Base-by-base conservation (phyloP, 2,113 vertebrate species). In the Planiliza haematocheilus region DNA sequence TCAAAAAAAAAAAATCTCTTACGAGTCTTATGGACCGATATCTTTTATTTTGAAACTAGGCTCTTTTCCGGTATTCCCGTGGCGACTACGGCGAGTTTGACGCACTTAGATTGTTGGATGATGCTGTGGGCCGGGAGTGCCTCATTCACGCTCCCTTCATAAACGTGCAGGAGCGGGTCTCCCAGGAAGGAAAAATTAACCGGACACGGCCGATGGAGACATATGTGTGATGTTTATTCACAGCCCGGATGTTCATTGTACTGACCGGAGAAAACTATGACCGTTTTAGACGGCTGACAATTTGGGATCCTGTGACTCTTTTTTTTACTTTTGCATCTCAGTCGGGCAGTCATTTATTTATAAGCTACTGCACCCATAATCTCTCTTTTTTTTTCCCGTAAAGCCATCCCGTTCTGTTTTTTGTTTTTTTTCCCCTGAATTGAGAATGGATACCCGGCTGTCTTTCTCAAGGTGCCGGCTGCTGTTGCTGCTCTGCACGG, bases 401-500 rank as follows among this genome's bases (percentile, higher is more conserved):
- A 30, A 30, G 24, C 24, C 24, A 30, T 30, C 24, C 24, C 24
- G 24, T 30, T 30, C 24, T n/a, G n/a, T n/a, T n/a, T 30, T 56
- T 20, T 49, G 20, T 38, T 48, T 62, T 49, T 12, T 41, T 43
- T 50, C 39, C 21, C 56, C 70, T 17, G 51, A 11, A 14, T 42
- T 41, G 59, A 88, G 59, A 60, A 88, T 90, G 91, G 81, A 78
- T 14, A 42, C 70, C 65, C 77, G 68, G 7, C 63, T 74, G 0
- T 58, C 11, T 46, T 14, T 56, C 20, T 16, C 41, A 55, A 64
- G 56, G 69, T 82, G 6, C 62, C 77, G 79, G 70, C 68, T 89
- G 73, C 68, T 90, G 76, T 74, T 86, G 55, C 43, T 85, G 51
- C 82, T 91, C 63, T 87, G 68, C 51, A 9, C 84, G 41, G 57